phyloP scores from a whole-genome alignment of 2,888 invertebrate genomes.

The Caenorhabditis virilis region DNA sequence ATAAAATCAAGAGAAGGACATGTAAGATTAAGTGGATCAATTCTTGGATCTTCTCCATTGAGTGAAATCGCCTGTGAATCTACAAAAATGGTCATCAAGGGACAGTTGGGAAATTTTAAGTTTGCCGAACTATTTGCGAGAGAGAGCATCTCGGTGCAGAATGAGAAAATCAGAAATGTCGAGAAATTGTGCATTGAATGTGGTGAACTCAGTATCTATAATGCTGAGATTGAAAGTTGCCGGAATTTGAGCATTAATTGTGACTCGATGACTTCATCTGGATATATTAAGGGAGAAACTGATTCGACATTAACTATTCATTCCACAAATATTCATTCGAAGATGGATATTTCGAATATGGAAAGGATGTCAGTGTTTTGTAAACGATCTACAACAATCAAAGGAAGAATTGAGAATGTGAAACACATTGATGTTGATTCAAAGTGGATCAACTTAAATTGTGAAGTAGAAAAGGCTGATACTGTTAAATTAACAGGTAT shows the following conservation, averaged over 20 bases:
- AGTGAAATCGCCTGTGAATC: constrained; percentile 47
- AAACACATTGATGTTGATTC: constrained; percentile 28
- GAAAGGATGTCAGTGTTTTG: constrained; percentile 23
- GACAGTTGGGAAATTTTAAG: constrained; percentile 45
- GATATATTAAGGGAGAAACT: constrained; percentile 8
- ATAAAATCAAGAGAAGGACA: constrained; percentile 31
- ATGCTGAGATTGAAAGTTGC: constrained; percentile 34
- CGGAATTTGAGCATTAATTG: constrained; percentile 35
- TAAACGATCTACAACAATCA: constrained; percentile 24
- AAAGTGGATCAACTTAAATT: constrained; percentile 31
- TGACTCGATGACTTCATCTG: constrained; percentile 30
- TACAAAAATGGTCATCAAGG: constrained; percentile 27
- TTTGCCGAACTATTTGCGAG: constrained; percentile 47
- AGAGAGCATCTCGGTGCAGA: constrained; percentile 37
- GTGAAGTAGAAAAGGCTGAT: constrained; percentile 6
- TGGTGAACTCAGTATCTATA: constrained; percentile 34
- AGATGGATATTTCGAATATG: constrained; percentile 20
- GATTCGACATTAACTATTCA: constrained; percentile 14
- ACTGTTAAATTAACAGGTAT: constrained; percentile 9
- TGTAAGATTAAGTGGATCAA: constrained; percentile 30
- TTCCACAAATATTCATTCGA: constrained; percentile 27
- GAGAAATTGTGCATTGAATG: constrained; percentile 38
- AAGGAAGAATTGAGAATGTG: constrained; percentile 18
- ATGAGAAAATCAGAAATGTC: constrained; percentile 32
- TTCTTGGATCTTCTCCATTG: constrained; percentile 37